Conservation (phyloP, 1,140 invertebrate genomes). For the Sitobion miscanthi region DNA sequence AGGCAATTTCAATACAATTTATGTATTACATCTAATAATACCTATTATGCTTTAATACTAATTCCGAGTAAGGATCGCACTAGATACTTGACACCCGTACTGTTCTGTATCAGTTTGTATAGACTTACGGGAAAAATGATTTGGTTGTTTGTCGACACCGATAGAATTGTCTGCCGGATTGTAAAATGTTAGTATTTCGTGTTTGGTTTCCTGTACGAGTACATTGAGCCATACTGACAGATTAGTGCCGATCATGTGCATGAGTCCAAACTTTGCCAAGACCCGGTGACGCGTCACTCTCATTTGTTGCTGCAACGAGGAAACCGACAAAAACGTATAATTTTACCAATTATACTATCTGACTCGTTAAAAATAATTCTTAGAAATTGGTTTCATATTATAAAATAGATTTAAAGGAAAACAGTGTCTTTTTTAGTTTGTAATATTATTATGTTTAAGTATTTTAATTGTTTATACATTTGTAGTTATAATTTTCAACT, state of each 20-base stretch:
- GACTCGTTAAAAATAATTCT: no score
- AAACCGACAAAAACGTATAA: not conserved
- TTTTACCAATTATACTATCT: no score
- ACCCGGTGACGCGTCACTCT: conserved; percentile 86
- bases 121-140: conserved; percentile 53
- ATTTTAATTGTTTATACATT: no score
- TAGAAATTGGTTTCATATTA: no score
- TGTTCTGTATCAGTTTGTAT: not conserved
- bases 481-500: no score
- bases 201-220: conserved; percentile 90
- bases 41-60: not conserved
- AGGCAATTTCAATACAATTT: no score
- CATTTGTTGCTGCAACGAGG: conserved; percentile 74
- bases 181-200: conserved; percentile 89
- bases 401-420: no score
- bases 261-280: conserved; percentile 85
- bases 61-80: not conserved
- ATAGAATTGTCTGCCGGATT: conserved; percentile 82
- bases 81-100: no score
- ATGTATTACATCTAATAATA: no score
- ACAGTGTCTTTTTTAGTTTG: no score
- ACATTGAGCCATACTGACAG: conserved; percentile 93
- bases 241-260: conserved; percentile 97
- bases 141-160: conserved; percentile 58
- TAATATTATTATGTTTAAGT: no score